Percentiles rank a stretch among this genome's conserved stretches.
These are phyloP conservation scores for Cylindroiulus punctatus DNA, from an alignment of 2,888 invertebrate genomes.

Conservation along the genomic window DNA sequence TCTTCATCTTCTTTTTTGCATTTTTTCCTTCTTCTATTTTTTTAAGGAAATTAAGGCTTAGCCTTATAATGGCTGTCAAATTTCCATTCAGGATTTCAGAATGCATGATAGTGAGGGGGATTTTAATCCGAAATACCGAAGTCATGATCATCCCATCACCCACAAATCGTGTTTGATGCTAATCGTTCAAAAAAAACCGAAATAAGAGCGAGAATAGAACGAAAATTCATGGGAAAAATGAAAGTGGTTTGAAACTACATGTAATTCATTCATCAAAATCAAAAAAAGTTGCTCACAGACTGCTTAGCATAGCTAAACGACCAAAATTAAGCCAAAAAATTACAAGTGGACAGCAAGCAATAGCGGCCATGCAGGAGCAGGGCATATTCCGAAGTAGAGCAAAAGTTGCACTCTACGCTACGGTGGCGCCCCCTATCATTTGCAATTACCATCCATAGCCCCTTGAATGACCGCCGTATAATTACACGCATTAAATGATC, in stretches of 20 bases:
- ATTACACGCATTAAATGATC: slow-evolving; percentile 30
- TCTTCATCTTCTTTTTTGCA: not conserved
- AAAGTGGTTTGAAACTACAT: slow-evolving; percentile 24
- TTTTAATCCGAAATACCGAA: slow-evolving; percentile 37
- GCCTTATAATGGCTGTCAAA: not conserved
- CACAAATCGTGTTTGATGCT: slow-evolving; percentile 45
- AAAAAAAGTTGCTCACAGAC: no score
- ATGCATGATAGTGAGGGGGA: not conserved
- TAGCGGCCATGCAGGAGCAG: no score
- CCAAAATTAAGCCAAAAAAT: no score
- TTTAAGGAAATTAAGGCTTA: not conserved
- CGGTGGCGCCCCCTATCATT: not conserved
- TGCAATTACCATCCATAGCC: not conserved
- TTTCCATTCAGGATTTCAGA: not conserved
- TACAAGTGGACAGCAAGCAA: no score
- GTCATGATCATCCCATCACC: slow-evolving; percentile 35
- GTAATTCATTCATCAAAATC: not conserved
- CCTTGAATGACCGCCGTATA: not conserved
- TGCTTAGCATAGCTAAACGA: no score
- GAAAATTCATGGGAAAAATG: slow-evolving; percentile 22
- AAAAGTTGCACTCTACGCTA: no score
- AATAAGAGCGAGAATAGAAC: not conserved
- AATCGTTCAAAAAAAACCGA: not conserved
- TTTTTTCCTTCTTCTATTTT: not conserved
- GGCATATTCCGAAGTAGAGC: no score